Percentiles rank a stretch among this genome's conserved stretches.
Evolutionary conservation across 1,140 invertebrate genomes (phyloP).

Genomic region (Zaprionus ghesquierei): DNA sequence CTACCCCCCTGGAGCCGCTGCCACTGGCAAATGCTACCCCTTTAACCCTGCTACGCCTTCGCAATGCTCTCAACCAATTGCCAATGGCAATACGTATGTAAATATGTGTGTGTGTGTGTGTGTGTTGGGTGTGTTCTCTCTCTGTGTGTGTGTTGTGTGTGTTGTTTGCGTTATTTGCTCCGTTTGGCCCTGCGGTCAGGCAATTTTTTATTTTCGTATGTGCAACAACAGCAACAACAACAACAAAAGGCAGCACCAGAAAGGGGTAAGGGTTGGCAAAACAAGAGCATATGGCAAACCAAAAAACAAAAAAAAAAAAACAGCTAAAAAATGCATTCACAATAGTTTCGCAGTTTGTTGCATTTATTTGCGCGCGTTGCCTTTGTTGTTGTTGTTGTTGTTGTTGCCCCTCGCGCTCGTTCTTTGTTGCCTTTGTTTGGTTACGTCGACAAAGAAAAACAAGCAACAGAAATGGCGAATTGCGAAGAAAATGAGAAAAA

Average conservation of each 20-base stretch:
- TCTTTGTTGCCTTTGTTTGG: conserved; percentile 56
- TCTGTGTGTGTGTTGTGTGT: conserved; percentile 15
- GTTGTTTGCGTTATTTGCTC: conserved; percentile 57
- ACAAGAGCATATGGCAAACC: background rate
- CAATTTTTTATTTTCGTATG: conserved; percentile 76
- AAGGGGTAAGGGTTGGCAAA: background rate
- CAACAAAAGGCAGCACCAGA: background rate
- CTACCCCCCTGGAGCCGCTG: background rate
- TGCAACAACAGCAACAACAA: conserved; percentile 43
- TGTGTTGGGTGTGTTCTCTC: conserved; percentile 8
- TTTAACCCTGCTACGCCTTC: background rate
- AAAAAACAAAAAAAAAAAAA: background rate
- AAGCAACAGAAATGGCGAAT: conserved; percentile 62
- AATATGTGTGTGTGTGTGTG: background rate
- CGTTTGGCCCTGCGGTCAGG: conserved; percentile 70
- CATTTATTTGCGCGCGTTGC: conserved; percentile 17
- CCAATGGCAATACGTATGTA: conserved; percentile 11
- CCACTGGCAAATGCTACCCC: background rate
- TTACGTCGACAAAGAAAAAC: conserved; percentile 64
- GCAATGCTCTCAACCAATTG: conserved; percentile 4
- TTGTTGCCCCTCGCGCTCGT: background rate
- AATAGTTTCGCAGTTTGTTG: conserved; percentile 69
- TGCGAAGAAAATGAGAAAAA: conserved; percentile 40
- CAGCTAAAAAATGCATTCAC: conserved; percentile 60
- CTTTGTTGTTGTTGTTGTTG: background rate